phyloP scores from a whole-genome alignment of 2,113 vertebrate species.

The Carettochelys insculpta region DNA sequence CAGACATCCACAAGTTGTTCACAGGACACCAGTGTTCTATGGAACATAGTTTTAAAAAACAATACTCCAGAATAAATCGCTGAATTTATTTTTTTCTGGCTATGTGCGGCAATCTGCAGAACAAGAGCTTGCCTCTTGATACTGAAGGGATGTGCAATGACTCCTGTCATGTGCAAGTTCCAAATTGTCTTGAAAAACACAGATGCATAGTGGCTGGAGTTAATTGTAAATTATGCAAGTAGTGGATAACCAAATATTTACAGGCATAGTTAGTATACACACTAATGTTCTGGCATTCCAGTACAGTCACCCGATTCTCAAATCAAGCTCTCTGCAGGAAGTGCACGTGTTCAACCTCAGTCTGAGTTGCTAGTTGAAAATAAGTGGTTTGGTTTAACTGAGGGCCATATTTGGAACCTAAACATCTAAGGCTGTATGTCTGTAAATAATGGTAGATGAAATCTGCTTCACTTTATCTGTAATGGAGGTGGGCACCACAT shows the following conservation, averaged over 20 bases:
- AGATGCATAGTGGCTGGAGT: neutral
- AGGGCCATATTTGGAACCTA: neutral
- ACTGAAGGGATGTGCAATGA: no score
- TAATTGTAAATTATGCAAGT: neutral
- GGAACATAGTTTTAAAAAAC: no score
- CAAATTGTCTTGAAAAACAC: neutral
- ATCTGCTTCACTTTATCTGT: neutral
- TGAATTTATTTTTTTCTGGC: neutral
- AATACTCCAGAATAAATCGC: neutral
- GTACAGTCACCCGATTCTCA: neutral
- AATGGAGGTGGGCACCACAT: neutral
- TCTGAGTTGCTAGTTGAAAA: neutral
- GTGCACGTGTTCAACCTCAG: no score
- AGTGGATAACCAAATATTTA: no score
- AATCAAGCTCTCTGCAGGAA: neutral
- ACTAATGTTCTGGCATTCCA: neutral
- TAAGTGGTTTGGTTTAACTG: neutral
- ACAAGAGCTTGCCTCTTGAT: no score
- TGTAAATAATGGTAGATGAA: neutral
- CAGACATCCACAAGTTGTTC: no score
- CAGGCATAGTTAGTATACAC: neutral
- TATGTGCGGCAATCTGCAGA: neutral
- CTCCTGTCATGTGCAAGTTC: neutral
- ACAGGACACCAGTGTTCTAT: no score
- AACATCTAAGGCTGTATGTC: no score